A percentile compares a stretch with the other conserved stretches of the same genome.
phyloP scores from a whole-genome alignment of 2,888 invertebrate genomes.

The Leucozona laternaria region DNA sequence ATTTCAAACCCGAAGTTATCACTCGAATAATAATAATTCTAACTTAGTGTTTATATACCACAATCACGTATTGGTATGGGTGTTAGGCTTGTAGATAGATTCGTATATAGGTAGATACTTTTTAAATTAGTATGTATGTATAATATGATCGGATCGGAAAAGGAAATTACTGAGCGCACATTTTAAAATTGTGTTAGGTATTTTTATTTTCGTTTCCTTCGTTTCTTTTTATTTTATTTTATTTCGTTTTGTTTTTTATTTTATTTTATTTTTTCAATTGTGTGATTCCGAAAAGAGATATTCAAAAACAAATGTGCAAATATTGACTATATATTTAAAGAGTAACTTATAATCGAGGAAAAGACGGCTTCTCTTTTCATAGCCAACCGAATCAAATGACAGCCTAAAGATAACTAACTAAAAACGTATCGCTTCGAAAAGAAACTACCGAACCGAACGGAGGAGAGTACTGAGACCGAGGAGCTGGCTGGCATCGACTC shows the following conservation, averaged over 20 bases:
- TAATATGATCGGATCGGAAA: constrained; percentile 41
- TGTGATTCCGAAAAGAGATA: constrained; percentile 40
- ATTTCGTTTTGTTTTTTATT: constrained; percentile 54
- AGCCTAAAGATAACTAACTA: constrained; percentile 83
- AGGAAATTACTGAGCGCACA: constrained; percentile 55
- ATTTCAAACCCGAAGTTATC: constrained; percentile 72
- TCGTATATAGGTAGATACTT: constrained; percentile 25
- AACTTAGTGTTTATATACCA: constrained; percentile 51
- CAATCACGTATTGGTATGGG: constrained; percentile 46
- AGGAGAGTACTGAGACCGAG: constrained; percentile 35
- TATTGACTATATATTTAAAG: constrained; percentile 42
- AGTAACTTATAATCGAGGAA: constrained; percentile 34
- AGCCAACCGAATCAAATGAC: constrained; percentile 81
- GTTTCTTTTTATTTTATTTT: constrained; percentile 73
- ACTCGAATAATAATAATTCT: constrained; percentile 57
- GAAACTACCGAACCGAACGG: constrained; percentile 66
- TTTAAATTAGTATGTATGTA: constrained; percentile 59
- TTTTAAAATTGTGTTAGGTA: constrained; percentile 9
- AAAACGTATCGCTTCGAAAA: constrained; percentile 79
- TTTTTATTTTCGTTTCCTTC: constrained; percentile 14
- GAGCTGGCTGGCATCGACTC: constrained; percentile 1
- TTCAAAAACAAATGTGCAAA: constrained; percentile 43
- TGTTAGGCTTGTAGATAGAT: constrained; percentile 68
- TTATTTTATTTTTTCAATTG: constrained; percentile 41
- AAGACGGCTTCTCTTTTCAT: constrained; percentile 68